phyloP scores from a whole-genome alignment of 2,797 vertebrate genomes.

The Lithobates pipiens region DNA sequence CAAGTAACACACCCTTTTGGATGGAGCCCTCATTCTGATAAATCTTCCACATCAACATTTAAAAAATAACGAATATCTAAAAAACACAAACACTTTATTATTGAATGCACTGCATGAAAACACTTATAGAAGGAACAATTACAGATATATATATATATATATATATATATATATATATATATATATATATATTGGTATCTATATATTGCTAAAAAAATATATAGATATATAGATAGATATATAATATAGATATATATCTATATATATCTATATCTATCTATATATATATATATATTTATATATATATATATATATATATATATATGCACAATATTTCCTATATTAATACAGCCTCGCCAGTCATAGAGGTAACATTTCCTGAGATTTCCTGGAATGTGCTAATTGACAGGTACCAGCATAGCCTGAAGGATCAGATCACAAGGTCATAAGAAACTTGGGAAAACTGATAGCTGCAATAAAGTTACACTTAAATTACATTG shows the following conservation, averaged over 20 bases:
- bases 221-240: conserved; percentile 22
- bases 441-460: conserved; percentile 40
- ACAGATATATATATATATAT: background rate
- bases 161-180: conserved; percentile 26
- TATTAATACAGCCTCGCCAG: background rate
- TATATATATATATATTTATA: conserved; percentile 17
- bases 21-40: background rate
- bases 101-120: background rate
- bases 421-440: conserved; percentile 51
- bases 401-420: conserved; percentile 53
- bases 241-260: conserved; percentile 27
- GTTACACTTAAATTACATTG: conserved; percentile 42
- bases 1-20: background rate
- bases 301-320: conserved; percentile 27
- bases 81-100: background rate
- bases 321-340: background rate
- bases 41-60: background rate
- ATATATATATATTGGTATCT: background rate
- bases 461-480: conserved; percentile 53
- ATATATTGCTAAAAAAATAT: no score
- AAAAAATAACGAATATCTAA: background rate
- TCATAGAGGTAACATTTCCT: conserved; percentile 12
- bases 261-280: background rate
- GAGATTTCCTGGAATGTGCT: conserved; percentile 33
- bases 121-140: background rate